phyloP scores from a whole-genome alignment of 2,888 invertebrate species.

The Drosophila lacicola region DNA sequence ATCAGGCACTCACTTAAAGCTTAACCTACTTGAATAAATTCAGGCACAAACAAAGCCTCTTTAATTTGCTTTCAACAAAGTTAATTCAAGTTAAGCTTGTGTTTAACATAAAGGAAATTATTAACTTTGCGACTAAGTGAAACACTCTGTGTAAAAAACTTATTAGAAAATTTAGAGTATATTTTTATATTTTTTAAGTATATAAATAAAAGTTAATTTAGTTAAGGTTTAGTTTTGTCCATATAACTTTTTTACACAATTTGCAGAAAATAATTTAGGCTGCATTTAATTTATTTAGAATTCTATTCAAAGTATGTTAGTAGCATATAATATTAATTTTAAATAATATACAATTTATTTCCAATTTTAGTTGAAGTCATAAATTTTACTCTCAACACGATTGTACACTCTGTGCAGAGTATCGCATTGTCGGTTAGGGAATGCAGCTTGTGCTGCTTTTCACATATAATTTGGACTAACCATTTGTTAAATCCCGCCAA shows the following conservation, averaged over 20 bases:
- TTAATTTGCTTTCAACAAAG: slow-evolving; percentile 23
- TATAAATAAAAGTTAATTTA: too few species aligned
- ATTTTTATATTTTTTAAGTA: too few species aligned
- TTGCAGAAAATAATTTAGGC: too few species aligned
- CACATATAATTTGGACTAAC: background rate
- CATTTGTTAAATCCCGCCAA: slow-evolving; percentile 26
- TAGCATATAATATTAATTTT: background rate
- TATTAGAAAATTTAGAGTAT: too few species aligned
- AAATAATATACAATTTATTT: background rate
- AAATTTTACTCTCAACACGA: too few species aligned
- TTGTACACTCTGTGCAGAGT: background rate
- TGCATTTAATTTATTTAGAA: too few species aligned
- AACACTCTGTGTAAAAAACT: background rate
- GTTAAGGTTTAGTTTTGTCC: too few species aligned
- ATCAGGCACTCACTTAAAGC: background rate
- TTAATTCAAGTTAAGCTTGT: background rate
- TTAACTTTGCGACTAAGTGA: background rate
- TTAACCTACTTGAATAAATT: background rate
- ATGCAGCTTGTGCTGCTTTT: background rate
- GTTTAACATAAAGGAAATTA: background rate
- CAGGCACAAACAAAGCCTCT: background rate
- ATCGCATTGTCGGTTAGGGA: background rate
- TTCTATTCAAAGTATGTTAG: too few species aligned
- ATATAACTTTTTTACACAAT: too few species aligned
- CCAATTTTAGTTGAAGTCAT: background rate